Percentiles rank a stretch among this genome's conserved stretches.
Evolutionary conservation across 2,888 invertebrate species (phyloP).

Genomic region (Mythimna impura): DNA sequence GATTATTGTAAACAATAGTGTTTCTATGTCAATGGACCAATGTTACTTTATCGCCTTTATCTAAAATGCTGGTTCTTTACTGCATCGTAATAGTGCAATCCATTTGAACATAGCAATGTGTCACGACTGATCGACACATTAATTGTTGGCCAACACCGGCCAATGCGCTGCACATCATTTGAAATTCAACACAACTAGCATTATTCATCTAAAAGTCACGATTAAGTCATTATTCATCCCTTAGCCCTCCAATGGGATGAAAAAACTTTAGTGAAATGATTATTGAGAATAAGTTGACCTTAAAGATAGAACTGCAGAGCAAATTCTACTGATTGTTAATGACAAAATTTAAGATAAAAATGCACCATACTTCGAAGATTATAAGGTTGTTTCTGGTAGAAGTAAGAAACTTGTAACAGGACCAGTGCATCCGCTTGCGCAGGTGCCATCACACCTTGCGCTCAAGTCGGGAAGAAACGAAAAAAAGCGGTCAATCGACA

Average conservation of each 20-base stretch:
- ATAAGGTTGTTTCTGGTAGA: constrained; percentile 33
- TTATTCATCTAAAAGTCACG: constrained; percentile 65
- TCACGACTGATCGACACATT: constrained; percentile 47
- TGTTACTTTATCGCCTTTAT: constrained; percentile 5
- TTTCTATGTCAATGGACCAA: constrained; percentile 32
- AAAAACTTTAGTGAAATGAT: constrained; percentile 45
- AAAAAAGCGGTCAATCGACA: constrained; percentile 65
- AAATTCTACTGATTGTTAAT: constrained; percentile 14
- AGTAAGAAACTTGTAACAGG: constrained; percentile 43
- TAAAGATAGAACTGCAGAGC: constrained; percentile 42
- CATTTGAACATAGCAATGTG: constrained; percentile 35
- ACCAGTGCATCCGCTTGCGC: constrained; percentile 69
- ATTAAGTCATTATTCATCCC: constrained; percentile 67
- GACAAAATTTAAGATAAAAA: constrained; percentile 33
- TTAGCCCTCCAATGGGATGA: constrained; percentile 55
- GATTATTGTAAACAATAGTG: constrained; percentile 14
- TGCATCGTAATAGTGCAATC: constrained; percentile 17
- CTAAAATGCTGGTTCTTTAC: constrained; percentile 15
- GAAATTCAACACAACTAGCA: constrained; percentile 54
- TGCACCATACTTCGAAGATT: background rate
- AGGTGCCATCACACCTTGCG: constrained; percentile 80
- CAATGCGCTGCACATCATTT: constrained; percentile 39
- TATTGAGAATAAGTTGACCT: constrained; percentile 37
- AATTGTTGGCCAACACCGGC: constrained; percentile 41
- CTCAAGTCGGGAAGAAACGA: constrained; percentile 63